Conservation (phyloP, 2,113 vertebrate genomes). For the Cathartes aura region DNA sequence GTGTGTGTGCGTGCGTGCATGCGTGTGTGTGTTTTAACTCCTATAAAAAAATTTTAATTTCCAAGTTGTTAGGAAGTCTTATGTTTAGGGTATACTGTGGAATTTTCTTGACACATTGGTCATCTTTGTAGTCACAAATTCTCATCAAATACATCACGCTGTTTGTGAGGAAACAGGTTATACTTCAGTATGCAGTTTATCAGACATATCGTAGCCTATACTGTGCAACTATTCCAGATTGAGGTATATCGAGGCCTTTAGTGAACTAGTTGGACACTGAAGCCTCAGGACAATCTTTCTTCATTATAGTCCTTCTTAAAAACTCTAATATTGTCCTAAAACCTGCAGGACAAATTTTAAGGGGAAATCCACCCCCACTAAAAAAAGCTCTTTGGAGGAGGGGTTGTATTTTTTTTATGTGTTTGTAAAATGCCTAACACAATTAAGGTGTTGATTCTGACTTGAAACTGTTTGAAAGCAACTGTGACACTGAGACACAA, state of each 20-base stretch:
- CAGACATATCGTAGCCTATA: background rate
- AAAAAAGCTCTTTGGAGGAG: background rate
- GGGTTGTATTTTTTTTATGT: fast-evolving
- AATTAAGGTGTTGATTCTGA: background rate
- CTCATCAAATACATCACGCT: background rate
- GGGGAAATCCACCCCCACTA: fast-evolving
- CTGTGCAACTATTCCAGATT: background rate
- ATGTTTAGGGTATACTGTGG: background rate
- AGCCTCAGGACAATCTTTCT: background rate
- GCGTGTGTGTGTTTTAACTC: background rate
- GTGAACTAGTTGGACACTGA: background rate
- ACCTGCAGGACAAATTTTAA: background rate
- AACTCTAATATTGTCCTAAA: background rate
- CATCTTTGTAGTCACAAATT: background rate
- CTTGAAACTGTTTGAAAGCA: background rate
- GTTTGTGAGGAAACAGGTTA: background rate
- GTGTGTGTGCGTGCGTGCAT: fast-evolving
- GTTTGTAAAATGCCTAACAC: background rate
- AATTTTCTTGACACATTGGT: background rate
- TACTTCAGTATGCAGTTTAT: background rate
- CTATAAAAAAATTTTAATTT: background rate
- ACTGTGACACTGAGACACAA: background rate
- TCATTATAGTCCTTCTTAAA: background rate
- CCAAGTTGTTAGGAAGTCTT: background rate
- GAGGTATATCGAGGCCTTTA: background rate